Evolutionary conservation across 2,797 vertebrate genomes (phyloP).

Genomic region (Amphiprion clarkii): DNA sequence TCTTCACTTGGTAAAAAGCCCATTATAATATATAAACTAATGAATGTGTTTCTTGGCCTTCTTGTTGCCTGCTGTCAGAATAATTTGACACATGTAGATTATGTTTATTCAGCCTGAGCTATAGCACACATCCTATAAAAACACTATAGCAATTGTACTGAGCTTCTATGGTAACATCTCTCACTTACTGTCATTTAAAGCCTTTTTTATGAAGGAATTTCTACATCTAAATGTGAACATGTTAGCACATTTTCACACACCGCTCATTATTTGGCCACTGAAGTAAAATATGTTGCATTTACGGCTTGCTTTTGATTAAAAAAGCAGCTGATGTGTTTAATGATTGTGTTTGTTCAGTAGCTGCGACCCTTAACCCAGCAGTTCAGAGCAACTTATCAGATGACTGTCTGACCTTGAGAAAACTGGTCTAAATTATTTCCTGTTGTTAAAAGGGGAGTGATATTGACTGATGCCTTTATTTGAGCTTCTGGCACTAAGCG

Average conservation of each 20-base stretch:
- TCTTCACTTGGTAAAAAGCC: not conserved
- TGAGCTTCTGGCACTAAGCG: constrained; percentile 34
- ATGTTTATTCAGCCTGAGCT: too few species aligned
- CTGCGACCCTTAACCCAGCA: constrained; percentile 84
- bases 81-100: not conserved
- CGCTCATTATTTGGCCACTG: not conserved
- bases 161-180: not conserved
- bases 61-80: constrained; percentile 5
- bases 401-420: constrained; percentile 91
- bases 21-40: not conserved
- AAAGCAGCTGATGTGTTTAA: constrained; percentile 84
- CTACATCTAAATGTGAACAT: not conserved
- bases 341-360: constrained; percentile 86
- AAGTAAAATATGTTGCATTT: constrained; percentile 24
- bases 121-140: not conserved
- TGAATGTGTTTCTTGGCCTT: not conserved
- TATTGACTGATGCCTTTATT: constrained; percentile 74
- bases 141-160: not conserved
- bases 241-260: not conserved
- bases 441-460: constrained; percentile 86
- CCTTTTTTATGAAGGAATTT: not conserved
- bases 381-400: constrained; percentile 87
- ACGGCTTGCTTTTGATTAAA: constrained; percentile 64
- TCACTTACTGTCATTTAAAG: not conserved
- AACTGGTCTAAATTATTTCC: constrained; percentile 93